phyloP scores from a whole-genome alignment of 2,888 invertebrate genomes.

The Eristalis arbustorum region DNA sequence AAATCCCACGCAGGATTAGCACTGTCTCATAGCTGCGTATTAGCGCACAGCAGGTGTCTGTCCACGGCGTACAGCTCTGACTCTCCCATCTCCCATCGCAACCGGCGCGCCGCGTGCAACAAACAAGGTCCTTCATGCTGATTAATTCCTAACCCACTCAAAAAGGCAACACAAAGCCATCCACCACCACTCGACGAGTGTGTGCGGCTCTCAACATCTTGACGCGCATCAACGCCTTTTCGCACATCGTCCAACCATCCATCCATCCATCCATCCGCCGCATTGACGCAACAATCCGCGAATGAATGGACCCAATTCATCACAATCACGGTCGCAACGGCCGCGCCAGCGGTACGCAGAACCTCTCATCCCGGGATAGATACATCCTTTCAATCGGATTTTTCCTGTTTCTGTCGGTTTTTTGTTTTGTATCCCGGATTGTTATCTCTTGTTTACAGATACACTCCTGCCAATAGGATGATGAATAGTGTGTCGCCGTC shows the following conservation, averaged over 20 bases:
- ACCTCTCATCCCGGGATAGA: conserved; percentile 1
- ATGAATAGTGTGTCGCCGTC: conserved; percentile 40
- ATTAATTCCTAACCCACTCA: conserved; percentile 69
- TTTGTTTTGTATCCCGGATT: conserved; percentile 34
- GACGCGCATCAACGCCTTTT: conserved; percentile 69
- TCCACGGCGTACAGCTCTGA: conserved; percentile 11
- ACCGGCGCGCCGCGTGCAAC: conserved; percentile 23
- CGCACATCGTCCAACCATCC: conserved; percentile 54
- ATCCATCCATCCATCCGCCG: conserved; percentile 51
- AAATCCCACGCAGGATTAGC: conserved; percentile 66
- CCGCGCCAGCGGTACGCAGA: background rate
- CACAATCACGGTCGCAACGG: conserved; percentile 38
- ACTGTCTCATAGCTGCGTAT: conserved; percentile 44
- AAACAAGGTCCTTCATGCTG: conserved; percentile 61
- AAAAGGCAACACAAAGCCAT: conserved; percentile 54
- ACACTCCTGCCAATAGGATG: conserved; percentile 62
- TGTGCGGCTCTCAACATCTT: conserved; percentile 30
- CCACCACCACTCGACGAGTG: conserved; percentile 1
- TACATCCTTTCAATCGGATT: conserved; percentile 65
- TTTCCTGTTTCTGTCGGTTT: conserved; percentile 14
- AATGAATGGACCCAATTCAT: conserved; percentile 69
- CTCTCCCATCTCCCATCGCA: conserved; percentile 24
- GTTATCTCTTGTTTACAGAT: conserved; percentile 64
- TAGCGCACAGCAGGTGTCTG: conserved; percentile 61
- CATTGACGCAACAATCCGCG: conserved; percentile 58